These are phyloP conservation scores for Corythucha ciliata DNA, from an alignment of 2,888 invertebrate species.

Conservation along the genomic window DNA sequence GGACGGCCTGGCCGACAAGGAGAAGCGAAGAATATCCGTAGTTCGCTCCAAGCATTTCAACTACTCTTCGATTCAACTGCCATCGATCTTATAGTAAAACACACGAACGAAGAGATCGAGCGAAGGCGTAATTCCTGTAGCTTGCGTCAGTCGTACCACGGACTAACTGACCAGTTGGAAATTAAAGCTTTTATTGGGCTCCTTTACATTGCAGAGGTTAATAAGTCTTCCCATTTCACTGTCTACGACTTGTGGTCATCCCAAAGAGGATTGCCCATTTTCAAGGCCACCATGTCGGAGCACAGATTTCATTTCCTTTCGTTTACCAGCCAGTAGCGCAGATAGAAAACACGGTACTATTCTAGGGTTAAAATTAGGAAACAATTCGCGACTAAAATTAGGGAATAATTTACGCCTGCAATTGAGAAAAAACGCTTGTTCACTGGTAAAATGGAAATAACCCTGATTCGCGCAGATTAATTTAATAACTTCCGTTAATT, in stretches of 20 bases:
- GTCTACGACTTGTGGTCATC: slow-evolving; percentile 10
- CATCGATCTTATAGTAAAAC: background rate
- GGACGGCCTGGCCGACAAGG: slow-evolving; percentile 9
- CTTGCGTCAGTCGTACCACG: slow-evolving; percentile 10
- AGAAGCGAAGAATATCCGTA: slow-evolving; percentile 11
- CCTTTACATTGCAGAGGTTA: slow-evolving; percentile 16
- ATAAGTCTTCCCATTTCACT: slow-evolving; percentile 12
- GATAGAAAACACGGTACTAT: too few species aligned
- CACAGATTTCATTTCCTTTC: slow-evolving; percentile 11
- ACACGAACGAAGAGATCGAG: slow-evolving; percentile 16
- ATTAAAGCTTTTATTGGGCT: slow-evolving; percentile 11
- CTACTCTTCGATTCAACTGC: background rate
- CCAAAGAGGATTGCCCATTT: slow-evolving; percentile 3
- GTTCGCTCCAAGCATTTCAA: background rate
- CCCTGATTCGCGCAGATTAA: too few species aligned
- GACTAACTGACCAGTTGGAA: slow-evolving; percentile 1
- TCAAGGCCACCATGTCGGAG: slow-evolving; percentile 3
- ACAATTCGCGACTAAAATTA: too few species aligned
- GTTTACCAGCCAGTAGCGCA: slow-evolving; percentile 2
- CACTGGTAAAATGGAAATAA: too few species aligned
- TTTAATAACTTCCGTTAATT: too few species aligned
- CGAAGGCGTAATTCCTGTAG: background rate
- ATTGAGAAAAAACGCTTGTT: too few species aligned
- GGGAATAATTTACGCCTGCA: too few species aligned
- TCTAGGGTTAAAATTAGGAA: too few species aligned